phyloP scores from a whole-genome alignment of 2,888 invertebrate genomes.

The Andrena camellia region DNA sequence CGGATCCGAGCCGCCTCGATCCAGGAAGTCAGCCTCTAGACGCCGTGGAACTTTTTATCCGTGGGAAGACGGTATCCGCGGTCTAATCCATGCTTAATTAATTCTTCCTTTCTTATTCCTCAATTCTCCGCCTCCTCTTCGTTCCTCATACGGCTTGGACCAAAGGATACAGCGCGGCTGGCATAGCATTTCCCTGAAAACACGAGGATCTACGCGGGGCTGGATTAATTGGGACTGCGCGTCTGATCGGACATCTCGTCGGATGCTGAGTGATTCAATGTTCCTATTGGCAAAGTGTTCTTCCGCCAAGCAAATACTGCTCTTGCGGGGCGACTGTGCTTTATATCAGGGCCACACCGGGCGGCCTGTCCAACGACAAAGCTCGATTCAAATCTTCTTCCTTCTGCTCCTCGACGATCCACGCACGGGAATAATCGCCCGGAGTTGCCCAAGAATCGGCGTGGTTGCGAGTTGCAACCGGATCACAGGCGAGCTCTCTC shows the following conservation, averaged over 20 bases:
- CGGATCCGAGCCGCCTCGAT: conserved; percentile 40
- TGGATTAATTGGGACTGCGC: conserved; percentile 20
- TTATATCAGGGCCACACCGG: not conserved
- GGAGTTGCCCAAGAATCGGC: conserved; percentile 34
- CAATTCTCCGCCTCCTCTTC: not conserved
- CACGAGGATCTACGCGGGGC: not conserved
- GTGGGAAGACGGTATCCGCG: conserved; percentile 50
- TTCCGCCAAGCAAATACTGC: not conserved
- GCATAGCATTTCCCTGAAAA: not conserved
- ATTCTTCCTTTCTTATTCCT: conserved; percentile 22
- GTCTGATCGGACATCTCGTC: conserved; percentile 3
- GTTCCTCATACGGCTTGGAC: not conserved
- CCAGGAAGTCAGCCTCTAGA: conserved; percentile 59
- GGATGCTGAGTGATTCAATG: conserved; percentile 1
- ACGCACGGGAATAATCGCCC: conserved; percentile 27
- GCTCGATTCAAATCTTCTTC: not conserved
- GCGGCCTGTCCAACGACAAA: not conserved
- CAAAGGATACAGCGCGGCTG: not conserved
- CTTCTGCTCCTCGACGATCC: not conserved
- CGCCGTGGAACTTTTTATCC: conserved; percentile 61
- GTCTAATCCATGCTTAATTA: conserved; percentile 52
- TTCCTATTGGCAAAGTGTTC: not conserved
- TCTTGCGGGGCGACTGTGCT: not conserved
- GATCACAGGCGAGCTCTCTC: conserved; percentile 29
- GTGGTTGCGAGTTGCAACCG: conserved; percentile 25